phyloP scores from a whole-genome alignment of 1,140 invertebrate genomes.

The Drosophila erecta region DNA sequence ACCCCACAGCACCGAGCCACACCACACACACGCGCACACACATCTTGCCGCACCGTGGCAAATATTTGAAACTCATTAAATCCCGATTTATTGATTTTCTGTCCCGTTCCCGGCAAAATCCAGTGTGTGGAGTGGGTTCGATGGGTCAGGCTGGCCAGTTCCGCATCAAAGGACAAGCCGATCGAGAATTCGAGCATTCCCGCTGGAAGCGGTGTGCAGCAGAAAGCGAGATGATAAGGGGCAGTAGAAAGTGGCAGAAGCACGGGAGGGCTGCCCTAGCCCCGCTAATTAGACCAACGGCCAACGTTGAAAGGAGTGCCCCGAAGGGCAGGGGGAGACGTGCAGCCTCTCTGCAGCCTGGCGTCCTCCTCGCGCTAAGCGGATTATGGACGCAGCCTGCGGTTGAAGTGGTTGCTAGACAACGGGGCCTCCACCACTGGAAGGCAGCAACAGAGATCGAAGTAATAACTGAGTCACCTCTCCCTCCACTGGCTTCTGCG shows the following conservation, averaged over 20 bases:
- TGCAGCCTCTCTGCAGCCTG: constrained; percentile 3
- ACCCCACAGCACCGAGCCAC: not conserved
- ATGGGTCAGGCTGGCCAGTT: not conserved
- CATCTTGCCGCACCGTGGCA: constrained; percentile 22
- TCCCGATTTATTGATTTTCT: constrained; percentile 77
- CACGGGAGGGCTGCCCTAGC: constrained; percentile 7
- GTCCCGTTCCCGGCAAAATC: constrained; percentile 42
- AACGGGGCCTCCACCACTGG: constrained; percentile 14
- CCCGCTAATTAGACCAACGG: constrained; percentile 18
- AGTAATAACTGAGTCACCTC: not conserved
- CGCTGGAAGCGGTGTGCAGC: not conserved
- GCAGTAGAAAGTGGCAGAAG: not conserved
- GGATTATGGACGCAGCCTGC: constrained; percentile 27
- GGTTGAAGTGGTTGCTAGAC: constrained; percentile 43
- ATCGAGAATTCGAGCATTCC: constrained; percentile 5
- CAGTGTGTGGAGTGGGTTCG: constrained; percentile 11
- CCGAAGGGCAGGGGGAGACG: not conserved
- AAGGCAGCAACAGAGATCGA: constrained; percentile 7
- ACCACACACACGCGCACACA: not conserved
- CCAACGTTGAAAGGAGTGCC: constrained; percentile 1
- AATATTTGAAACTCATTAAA: constrained; percentile 80
- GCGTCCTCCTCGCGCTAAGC: constrained; percentile 19
- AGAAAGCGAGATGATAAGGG: not conserved
- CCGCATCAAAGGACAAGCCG: constrained; percentile 10
- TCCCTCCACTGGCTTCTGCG: too few species aligned